Evolutionary conservation across 1,140 invertebrate species (phyloP), one percentile per base, ranked within the genome.

Genomic region (Formica exsecta): DNA sequence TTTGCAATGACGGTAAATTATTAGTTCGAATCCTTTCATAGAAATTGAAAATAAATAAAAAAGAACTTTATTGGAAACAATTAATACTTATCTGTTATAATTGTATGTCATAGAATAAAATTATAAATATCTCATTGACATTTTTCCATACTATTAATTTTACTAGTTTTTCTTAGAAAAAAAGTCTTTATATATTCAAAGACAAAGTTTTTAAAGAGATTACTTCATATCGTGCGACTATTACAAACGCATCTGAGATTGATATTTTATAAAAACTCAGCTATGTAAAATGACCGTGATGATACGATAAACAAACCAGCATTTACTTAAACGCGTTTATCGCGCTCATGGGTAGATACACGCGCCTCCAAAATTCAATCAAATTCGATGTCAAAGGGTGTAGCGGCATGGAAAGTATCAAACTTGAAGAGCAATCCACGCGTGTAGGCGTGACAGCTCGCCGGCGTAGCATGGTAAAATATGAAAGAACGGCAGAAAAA

Each of bases 401-500:
- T 62, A 62, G 25, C n/a, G 29, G 16, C 32, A 66, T 25, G 25
- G 29, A 62, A 70, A 9, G 54, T 70, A 86, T 88, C 59, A 68
- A 38, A 29, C 16, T 3, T 7, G n/a, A 32, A 22, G 51, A 29
- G n/a, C 22, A 44, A 81, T n/a, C 25, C 41, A 68, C 36, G 54
- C 65, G n/a, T 32, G 44, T 68, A 74, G 70, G 29, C 64, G 66
- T 51, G 65, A 57, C 62, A 62, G 68, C n/a, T 88, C 73, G 73
- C 29, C 13, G 13, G 38, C 7, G 11, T 16, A 19, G 54, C 38
- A 74, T 61, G 38, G 48, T 61, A 83, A 74, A 83, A 83, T 83
- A 83, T 83, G 79, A 83, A 83, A 83, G 79, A 74, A 73, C 65
- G 57, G 71, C 32, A 85, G 74, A 76, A 77, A 89, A 89, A 68